Evolutionary conservation across 2,113 vertebrate genomes (phyloP).

Genomic region (Felis chaus): DNA sequence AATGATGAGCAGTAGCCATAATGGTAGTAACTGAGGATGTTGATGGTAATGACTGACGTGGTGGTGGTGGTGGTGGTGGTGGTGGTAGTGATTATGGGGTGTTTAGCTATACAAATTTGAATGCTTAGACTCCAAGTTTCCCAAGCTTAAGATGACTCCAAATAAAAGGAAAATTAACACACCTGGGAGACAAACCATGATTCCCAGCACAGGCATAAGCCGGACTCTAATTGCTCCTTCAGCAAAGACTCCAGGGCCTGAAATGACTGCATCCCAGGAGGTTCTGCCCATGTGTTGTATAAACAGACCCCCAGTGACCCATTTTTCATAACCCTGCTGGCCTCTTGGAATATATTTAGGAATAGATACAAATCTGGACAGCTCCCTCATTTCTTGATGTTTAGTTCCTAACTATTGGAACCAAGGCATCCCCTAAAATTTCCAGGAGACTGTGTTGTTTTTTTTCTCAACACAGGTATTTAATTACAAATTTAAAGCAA

Average conservation of each 20-base stretch:
- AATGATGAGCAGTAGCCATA: not conserved
- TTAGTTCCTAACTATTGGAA: not conserved
- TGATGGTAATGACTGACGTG: not conserved
- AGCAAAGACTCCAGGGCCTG: not conserved
- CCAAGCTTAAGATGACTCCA: not conserved
- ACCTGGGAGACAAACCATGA: not conserved
- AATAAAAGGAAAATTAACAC: not conserved
- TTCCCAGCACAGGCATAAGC: not conserved
- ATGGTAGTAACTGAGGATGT: not conserved
- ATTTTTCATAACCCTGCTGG: not conserved
- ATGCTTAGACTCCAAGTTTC: not conserved
- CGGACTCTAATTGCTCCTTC: conserved; percentile 32
- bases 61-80: not conserved
- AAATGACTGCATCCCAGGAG: not conserved
- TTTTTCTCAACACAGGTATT: conserved; percentile 15
- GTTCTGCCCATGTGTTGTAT: not conserved
- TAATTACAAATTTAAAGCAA: not conserved
- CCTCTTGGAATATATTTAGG: not conserved
- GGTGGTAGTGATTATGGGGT: accelerated
- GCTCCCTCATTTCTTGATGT: not conserved
- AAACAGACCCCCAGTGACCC: not conserved
- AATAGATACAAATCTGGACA: not conserved
- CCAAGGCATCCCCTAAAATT: not conserved
- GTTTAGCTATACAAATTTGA: not conserved
- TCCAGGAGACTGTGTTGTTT: not conserved